phyloP scores from a whole-genome alignment of 2,113 vertebrate species.

The Lamprologus sp. region DNA sequence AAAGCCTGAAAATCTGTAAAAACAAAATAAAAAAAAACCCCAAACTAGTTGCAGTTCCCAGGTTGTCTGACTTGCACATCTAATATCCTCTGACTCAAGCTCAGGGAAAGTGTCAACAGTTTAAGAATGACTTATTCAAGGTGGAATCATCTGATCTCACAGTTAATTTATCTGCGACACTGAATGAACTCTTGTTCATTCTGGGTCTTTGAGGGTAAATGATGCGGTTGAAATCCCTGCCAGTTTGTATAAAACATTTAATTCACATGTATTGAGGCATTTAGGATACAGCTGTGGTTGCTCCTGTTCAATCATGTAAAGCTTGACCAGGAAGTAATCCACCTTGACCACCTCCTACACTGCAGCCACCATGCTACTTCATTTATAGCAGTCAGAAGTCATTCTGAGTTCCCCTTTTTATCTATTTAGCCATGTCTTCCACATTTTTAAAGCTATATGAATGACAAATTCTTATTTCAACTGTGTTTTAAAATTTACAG shows the following conservation, averaged over 20 bases:
- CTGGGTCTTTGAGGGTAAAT: not conserved
- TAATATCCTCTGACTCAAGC: not conserved
- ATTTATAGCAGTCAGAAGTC: not conserved
- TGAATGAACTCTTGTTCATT: not conserved
- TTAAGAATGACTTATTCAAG: not conserved
- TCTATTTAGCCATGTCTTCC: not conserved
- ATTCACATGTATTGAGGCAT: not conserved
- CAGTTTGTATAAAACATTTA: not conserved
- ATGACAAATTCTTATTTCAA: not conserved
- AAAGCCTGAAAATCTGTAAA: not conserved
- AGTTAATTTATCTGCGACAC: not conserved
- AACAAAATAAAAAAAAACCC: accelerated
- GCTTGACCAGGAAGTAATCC: not conserved
- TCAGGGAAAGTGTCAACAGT: not conserved
- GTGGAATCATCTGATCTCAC: not conserved
- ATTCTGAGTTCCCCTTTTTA: not conserved
- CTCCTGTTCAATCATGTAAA: not conserved
- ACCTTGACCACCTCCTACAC: not conserved
- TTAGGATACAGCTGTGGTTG: not conserved
- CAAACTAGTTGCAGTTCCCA: not conserved
- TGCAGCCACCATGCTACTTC: not conserved
- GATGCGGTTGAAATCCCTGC: not conserved
- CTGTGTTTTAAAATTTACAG: not conserved
- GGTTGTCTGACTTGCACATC: not conserved
- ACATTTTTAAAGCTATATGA: not conserved